phyloP scores from a whole-genome alignment of 35 echinoderm and acorn worm species.

The Strongylocentrotus purpuratus region DNA sequence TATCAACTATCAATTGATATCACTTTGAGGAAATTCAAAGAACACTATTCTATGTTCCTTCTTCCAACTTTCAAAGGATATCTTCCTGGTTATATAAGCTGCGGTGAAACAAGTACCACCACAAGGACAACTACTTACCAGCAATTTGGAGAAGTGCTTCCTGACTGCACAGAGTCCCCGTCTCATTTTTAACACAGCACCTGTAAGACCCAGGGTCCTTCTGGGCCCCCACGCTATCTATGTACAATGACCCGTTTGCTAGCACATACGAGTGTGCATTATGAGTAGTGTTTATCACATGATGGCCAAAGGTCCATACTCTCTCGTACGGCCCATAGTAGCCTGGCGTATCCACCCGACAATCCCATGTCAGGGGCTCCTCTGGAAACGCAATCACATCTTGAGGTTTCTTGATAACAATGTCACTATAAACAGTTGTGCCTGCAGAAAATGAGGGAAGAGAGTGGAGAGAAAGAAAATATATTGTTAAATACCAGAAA shows the following conservation, averaged over 20 bases:
- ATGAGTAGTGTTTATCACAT: not conserved
- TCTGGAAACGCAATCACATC: slow-evolving; percentile 12
- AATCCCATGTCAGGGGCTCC: slow-evolving; percentile 13
- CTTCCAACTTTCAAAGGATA: too few species aligned
- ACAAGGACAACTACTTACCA: not conserved
- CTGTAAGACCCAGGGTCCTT: not conserved
- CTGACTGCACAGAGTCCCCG: slow-evolving; percentile 35
- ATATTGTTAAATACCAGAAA: not conserved
- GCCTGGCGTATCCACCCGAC: not conserved
- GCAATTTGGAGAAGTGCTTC: slow-evolving; percentile 40
- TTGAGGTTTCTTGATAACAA: slow-evolving; percentile 23
- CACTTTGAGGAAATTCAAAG: not conserved
- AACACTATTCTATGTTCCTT: not conserved
- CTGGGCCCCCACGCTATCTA: slow-evolving; percentile 6
- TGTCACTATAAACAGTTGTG: slow-evolving; percentile 7
- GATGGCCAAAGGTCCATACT: not conserved
- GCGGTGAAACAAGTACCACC: not conserved
- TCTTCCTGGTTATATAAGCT: not conserved
- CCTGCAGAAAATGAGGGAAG: not conserved
- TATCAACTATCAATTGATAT: too few species aligned
- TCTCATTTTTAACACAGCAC: slow-evolving; percentile 24
- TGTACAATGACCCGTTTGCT: slow-evolving; percentile 25
- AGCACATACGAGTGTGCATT: slow-evolving; percentile 19
- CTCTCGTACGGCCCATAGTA: not conserved
- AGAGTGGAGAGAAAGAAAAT: not conserved